Base-by-base conservation (phyloP, 2,113 vertebrate genomes). In the Hippocampus guttulatus region DNA sequence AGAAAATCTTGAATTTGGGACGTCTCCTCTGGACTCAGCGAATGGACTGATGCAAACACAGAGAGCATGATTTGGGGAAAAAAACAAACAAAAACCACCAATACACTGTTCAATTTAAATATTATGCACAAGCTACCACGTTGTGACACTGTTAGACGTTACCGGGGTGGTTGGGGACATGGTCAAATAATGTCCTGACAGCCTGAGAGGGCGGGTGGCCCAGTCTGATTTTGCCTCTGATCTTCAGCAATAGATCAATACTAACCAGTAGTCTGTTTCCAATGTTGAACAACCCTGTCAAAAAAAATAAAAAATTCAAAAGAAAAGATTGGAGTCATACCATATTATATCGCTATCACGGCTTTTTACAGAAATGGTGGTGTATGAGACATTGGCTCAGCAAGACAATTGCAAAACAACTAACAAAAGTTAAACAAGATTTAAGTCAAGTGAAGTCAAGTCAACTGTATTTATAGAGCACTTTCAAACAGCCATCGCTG, bases 201-300 rank as follows among this genome's bases (percentile, higher is more conserved):
- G 91, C 93, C 62, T 92, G 90, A 75, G 91, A 87, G 49, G 97
- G 97, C 54, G 94, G 88, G n/a, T 94, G 94, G 40, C 95, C 96
- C 77, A 93, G 83, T 87, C 90, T 96, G 83, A 99, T 94, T 72
- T 92, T 89, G 84, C 91, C 92, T 79, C 97, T 91, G 77, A 99
- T 91, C 77, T 93, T 95, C 85, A 98, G 94, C 68, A 99, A 93
- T 70, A 98, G 92, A 84, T 99, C 97, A 62, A 99, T 87, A 80
- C 94, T 98, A 80, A 97, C 96, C 14, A 99, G 85, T 71, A 99
- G 85, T 81, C 91, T 94, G 84, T 98, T 99, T 7, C 97, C 96
- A 79, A 98, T 92, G 65, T 99, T 99, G 87, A 99, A 98, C 80
- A 99, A 93, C 85, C 97, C 97, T 99, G 85, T 18, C 3, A 71